Evolutionary conservation across 2,113 vertebrate species (phyloP).

Genomic region (Tonatia bakeri): DNA sequence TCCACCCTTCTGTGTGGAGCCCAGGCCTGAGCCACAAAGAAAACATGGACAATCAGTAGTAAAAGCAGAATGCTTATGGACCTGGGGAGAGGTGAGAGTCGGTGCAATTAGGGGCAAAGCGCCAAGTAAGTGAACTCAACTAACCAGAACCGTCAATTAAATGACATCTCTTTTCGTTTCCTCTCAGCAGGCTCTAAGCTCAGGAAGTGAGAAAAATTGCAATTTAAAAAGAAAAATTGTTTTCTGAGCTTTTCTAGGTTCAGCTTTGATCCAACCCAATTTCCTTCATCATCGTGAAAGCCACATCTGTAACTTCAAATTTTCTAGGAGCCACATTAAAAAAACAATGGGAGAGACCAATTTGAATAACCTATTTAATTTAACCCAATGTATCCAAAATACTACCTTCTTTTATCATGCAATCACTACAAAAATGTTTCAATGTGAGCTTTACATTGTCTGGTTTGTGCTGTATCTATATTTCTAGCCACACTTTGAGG

Average conservation of each 20-base stretch:
- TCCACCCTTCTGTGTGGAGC: fast-evolving
- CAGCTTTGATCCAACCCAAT: background rate
- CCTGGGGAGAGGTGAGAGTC: background rate
- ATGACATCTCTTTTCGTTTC: background rate
- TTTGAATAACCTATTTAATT: background rate
- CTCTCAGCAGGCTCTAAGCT: background rate
- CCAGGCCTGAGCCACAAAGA: fast-evolving
- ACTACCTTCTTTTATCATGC: background rate
- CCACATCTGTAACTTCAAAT: background rate
- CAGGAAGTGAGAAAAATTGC: background rate
- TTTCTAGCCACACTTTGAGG: background rate
- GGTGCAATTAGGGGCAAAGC: background rate
- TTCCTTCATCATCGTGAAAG: background rate
- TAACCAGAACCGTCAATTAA: background rate
- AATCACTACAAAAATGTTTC: background rate
- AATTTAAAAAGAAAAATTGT: background rate
- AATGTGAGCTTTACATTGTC: background rate
- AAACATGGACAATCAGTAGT: fast-evolving
- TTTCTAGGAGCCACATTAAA: background rate
- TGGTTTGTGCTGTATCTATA: background rate
- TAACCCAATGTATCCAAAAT: background rate
- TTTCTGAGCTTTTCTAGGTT: background rate
- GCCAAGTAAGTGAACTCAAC: background rate
- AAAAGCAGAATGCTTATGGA: fast-evolving
- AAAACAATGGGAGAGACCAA: background rate